phyloP scores from a whole-genome alignment of 2,113 vertebrate species.

The Cottus gobio region DNA sequence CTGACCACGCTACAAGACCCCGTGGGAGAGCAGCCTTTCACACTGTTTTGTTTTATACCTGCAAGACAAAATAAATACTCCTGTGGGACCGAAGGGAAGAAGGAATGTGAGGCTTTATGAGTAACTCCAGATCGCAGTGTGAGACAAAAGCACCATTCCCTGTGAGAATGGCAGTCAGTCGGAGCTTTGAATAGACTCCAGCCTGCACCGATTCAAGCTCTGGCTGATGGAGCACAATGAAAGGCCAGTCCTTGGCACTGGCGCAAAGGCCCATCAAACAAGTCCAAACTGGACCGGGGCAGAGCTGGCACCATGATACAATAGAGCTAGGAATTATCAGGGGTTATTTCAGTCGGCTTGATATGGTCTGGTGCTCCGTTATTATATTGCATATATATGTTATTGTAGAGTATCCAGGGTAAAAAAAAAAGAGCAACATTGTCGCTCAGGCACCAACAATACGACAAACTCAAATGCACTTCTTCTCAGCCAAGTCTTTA shows the following conservation, averaged over 20 bases:
- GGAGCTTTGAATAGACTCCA: conserved; percentile 78
- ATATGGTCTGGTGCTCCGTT: conserved; percentile 42
- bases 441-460: conserved; percentile 40
- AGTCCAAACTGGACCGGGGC: conserved; percentile 69
- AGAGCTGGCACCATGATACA: conserved; percentile 58
- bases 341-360: conserved; percentile 58
- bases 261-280: conserved; percentile 71
- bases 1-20: conserved; percentile 28
- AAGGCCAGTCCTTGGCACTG: conserved; percentile 73
- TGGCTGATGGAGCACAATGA: conserved; percentile 78
- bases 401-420: conserved; percentile 57
- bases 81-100: conserved; percentile 41
- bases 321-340: conserved; percentile 61
- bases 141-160: conserved; percentile 75
- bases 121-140: conserved; percentile 51
- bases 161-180: conserved; percentile 75
- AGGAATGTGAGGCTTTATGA: conserved; percentile 66
- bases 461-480: conserved; percentile 44
- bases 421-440: conserved; percentile 41
- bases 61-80: conserved; percentile 60
- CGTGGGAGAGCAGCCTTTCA: conserved; percentile 32
- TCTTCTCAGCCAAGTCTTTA: conserved; percentile 66
- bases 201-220: conserved; percentile 73
- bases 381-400: no score
- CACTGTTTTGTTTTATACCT: conserved; percentile 68